These are phyloP conservation scores for Aphaenogaster floridana DNA, from an alignment of 1,140 invertebrate genomes.

Conservation along the genomic window DNA sequence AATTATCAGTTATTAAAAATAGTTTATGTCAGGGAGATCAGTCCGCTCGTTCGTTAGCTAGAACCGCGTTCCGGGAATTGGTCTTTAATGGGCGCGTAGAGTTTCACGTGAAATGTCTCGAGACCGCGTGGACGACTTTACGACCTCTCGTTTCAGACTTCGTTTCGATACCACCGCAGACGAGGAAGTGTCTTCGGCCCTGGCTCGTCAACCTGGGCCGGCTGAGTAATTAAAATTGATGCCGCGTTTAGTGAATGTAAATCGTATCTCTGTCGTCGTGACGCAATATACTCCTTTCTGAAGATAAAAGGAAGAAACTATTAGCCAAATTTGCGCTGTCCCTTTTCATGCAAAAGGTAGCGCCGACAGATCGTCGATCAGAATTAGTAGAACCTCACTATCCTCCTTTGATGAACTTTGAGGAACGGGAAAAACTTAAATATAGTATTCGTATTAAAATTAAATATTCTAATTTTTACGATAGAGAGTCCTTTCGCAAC, in stretches of 20 bases:
- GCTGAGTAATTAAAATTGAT: constrained; percentile 76
- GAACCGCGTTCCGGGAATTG: constrained; percentile 71
- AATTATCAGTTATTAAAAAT: constrained; percentile 76
- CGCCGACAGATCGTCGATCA: background rate
- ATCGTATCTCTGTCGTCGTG: constrained; percentile 22
- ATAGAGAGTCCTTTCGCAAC: no score
- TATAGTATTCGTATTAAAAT: background rate
- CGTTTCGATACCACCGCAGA: constrained; percentile 63
- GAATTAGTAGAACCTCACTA: background rate
- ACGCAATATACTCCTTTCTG: constrained; percentile 26
- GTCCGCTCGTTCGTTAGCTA: constrained; percentile 71
- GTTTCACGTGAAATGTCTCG: constrained; percentile 69
- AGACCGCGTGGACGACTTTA: constrained; percentile 70
- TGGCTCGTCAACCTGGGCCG: constrained; percentile 63
- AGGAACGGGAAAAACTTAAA: background rate
- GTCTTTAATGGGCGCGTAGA: constrained; percentile 74
- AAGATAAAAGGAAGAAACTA: constrained; percentile 23
- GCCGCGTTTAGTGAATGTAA: constrained; percentile 56
- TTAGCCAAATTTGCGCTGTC: background rate
- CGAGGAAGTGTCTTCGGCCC: constrained; percentile 65
- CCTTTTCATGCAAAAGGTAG: background rate
- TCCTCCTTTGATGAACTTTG: background rate
- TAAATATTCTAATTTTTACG: background rate
- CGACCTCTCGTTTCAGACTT: constrained; percentile 71
- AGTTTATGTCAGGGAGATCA: constrained; percentile 73